Evolutionary conservation across 2,797 vertebrate genomes (phyloP), one percentile per base, ranked within the genome.

Genomic region (Eulemur albifrons): DNA sequence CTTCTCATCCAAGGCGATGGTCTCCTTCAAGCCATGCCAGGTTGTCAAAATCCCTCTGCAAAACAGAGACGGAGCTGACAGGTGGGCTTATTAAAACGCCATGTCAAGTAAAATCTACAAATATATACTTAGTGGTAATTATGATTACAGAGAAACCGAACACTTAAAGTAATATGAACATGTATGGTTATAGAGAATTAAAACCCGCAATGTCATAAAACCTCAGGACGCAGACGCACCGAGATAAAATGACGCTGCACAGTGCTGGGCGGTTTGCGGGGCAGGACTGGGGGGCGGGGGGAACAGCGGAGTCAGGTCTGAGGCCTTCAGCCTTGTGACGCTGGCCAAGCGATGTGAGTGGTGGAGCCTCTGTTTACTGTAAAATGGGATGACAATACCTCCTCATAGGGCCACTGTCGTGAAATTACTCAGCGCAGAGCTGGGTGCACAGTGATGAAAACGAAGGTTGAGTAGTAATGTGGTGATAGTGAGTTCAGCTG

Each of bases 191-290:
- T 2, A 0, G 0, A 59, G 76, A 72, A 32, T 48, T 12, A 45
- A 59, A 87, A 72, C 1, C 40, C 32, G 10, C n/a, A 0, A 2
- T 4, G 50, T 67, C 67, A 8, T 5, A 12, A 65, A 70, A 38
- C 9, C 30, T 35, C n/a, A 32, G 25, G 0, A 4, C 20, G 21
- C 0, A 7, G 43, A 17, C 0, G 1, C 4, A 12, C n/a, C 0
- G 7, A 8, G 35, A 7, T 1, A 38, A 70, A 45, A 38, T 17
- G 81, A 45, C 17, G 10, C 15, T 1, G 27, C 3, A 2, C 5
- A 5, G 2, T 1, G 8, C 1, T 2, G 25, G 54, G 23, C 40
- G 1, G 0, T 21, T 13, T 13, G 1, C 3, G 35, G 2, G 43
- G 40, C 7, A 10, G 32, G 50, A 40, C 1, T 1, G 9, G 11